Conservation (phyloP, 2,113 vertebrate species). For the Anolis sagrei region DNA sequence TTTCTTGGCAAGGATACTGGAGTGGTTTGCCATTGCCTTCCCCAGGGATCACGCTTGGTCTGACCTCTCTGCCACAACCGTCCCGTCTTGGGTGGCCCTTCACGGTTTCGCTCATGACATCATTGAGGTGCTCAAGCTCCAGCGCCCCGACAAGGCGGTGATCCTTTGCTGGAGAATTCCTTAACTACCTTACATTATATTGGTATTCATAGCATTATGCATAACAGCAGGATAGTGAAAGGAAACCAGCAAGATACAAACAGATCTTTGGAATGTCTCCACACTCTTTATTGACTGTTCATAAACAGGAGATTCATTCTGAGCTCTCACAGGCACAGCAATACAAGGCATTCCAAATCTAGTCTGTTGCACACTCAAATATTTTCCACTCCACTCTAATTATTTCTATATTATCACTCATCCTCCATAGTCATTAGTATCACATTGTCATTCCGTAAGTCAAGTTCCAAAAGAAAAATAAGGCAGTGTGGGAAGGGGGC, state of each 20-base stretch:
- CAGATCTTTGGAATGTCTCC: neutral
- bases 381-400: neutral
- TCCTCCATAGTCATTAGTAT: neutral
- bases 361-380: neutral
- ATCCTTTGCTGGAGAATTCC: too few species aligned
- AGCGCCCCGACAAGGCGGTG: too few species aligned
- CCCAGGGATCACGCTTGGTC: too few species aligned
- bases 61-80: too few species aligned
- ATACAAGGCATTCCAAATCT: neutral
- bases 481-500: neutral
- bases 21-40: too few species aligned
- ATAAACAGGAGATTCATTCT: neutral
- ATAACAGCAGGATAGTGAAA: neutral
- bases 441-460: neutral
- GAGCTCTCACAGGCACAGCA: neutral
- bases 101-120: too few species aligned
- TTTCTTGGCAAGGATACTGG: too few species aligned
- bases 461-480: neutral
- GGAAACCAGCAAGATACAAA: neutral
- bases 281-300: slow-evolving; percentile 13
- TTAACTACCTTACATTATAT: neutral
- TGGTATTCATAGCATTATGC: neutral
- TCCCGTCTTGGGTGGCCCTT: too few species aligned
- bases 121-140: too few species aligned
- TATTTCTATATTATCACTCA: neutral